Evolutionary conservation across 2,888 invertebrate species (phyloP), one percentile per base, ranked within the genome.

Genomic region (Dromius quadrimaculatus): DNA sequence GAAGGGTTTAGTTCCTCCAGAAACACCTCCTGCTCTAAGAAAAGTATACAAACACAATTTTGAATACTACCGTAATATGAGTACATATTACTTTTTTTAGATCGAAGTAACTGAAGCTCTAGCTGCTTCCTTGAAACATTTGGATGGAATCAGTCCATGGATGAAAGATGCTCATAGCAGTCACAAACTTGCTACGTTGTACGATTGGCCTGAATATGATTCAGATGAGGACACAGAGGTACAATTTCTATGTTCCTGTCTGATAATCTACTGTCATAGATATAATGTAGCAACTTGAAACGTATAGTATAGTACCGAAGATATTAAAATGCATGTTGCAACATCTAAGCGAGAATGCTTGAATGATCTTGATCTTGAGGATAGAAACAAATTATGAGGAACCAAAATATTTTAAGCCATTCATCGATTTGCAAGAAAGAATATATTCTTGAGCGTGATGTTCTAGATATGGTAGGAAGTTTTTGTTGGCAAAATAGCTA

Each of bases 181-280:
- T 43, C 59, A 68, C 15, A 68, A 68, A 45, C 20, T 68, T 28
- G 19, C 68, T 38, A 22, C 66, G 11, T 43, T 68, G 17, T 84
- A 85, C 73, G 88, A 88, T 76, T 88, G 89, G 88, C 87, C 88
- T 1, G 87, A 87, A 74, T 85, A 85, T 74, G 87, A 87, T 74
- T 84, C 84, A 19, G 85, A 85, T 71, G 86, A 86, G 71, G 86
- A 86, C 72, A 80, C 78, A 73, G 81, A 81, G 71, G 77, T 80
- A 22, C 76, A 76, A 9, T 76, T 78, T 47, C 80, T 79, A 74
- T 32, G 9, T 6, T 9, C 5, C 9, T 32, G 32, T 32, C 9
- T 32, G 9, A 9, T 6, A 32, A 6, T 32, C 5, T n/a, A n/a
- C n/a, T n/a, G n/a, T n/a, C n/a, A n/a, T n/a, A n/a, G n/a, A n/a